Evolutionary conservation across 2,888 invertebrate genomes (phyloP).

Genomic region (Cyrtodaria siliqua): DNA sequence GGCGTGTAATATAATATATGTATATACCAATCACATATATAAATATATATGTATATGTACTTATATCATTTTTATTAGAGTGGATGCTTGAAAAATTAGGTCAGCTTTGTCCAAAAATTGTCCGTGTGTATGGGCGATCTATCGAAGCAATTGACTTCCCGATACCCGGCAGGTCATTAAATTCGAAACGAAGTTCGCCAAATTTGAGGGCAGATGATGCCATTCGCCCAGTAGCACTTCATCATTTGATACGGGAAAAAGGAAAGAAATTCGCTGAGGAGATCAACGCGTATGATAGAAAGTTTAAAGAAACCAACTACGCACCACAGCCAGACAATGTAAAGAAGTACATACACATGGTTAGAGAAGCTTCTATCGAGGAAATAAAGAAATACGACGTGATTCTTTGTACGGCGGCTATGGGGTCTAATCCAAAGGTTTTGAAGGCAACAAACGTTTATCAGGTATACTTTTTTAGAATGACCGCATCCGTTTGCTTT

Average conservation of each 20-base stretch:
- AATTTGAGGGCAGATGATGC: slow-evolving; percentile 32
- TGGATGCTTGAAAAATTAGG: slow-evolving; percentile 53
- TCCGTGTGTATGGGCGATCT: slow-evolving; percentile 80
- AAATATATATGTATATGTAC: no score
- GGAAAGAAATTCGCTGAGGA: slow-evolving; percentile 46
- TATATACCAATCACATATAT: no score
- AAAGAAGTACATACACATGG: slow-evolving; percentile 58
- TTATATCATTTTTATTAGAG: slow-evolving; percentile 53
- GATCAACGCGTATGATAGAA: slow-evolving; percentile 37
- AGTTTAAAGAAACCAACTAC: slow-evolving; percentile 34
- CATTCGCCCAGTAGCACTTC: slow-evolving; percentile 61
- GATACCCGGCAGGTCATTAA: slow-evolving; percentile 69
- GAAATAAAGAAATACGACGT: slow-evolving; percentile 69
- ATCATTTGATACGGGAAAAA: slow-evolving; percentile 68
- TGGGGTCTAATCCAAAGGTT: slow-evolving; percentile 62
- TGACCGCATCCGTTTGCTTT: no score
- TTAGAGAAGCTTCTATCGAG: slow-evolving; percentile 54
- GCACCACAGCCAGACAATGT: slow-evolving; percentile 29
- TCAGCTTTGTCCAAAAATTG: slow-evolving; percentile 64
- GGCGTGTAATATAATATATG: no score
- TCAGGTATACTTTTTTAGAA: slow-evolving; percentile 34
- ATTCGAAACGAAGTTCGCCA: slow-evolving; percentile 47
- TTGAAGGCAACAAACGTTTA: slow-evolving; percentile 40
- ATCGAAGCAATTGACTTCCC: no score
- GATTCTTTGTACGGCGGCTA: slow-evolving; percentile 75